Percentiles rank a stretch among this genome's conserved stretches.
phyloP scores from a whole-genome alignment of 2,888 invertebrate species.

The Ryuthela nishihirai region DNA sequence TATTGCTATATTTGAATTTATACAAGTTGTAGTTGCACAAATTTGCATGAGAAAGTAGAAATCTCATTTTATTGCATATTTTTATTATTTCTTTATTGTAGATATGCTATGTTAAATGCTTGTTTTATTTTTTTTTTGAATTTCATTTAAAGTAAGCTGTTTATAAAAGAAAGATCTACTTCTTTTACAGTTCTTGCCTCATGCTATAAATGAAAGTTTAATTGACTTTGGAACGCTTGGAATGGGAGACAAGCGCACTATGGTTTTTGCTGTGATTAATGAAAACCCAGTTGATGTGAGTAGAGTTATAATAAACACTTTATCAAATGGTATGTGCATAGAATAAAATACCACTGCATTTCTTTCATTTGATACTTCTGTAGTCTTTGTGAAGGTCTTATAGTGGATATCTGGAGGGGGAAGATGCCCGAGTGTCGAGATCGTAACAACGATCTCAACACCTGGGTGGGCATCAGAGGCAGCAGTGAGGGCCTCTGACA shows the following conservation, averaged over 20 bases:
- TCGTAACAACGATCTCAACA: too few species aligned
- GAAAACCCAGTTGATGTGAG: conserved; percentile 69
- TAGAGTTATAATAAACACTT: background rate
- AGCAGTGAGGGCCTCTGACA: too few species aligned
- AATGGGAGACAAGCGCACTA: conserved; percentile 60
- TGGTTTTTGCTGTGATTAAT: conserved; percentile 68
- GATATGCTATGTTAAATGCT: background rate
- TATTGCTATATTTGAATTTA: too few species aligned
- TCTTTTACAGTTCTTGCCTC: conserved; percentile 52
- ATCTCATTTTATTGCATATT: too few species aligned
- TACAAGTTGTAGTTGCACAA: too few species aligned
- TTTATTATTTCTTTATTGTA: background rate
- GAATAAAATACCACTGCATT: too few species aligned
- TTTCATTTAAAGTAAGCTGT: conserved; percentile 2
- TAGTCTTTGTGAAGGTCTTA: too few species aligned
- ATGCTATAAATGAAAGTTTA: conserved; percentile 44
- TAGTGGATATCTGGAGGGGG: too few species aligned
- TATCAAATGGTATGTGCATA: background rate
- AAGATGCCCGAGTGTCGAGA: too few species aligned
- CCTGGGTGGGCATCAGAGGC: too few species aligned
- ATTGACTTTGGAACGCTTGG: conserved; percentile 58
- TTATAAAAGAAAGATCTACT: background rate
- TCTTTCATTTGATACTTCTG: too few species aligned
- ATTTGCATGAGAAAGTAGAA: too few species aligned
- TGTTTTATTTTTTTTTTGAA: conserved; percentile 6